phyloP scores from a whole-genome alignment of 2,888 invertebrate species.

The Odontocerum albicorne region DNA sequence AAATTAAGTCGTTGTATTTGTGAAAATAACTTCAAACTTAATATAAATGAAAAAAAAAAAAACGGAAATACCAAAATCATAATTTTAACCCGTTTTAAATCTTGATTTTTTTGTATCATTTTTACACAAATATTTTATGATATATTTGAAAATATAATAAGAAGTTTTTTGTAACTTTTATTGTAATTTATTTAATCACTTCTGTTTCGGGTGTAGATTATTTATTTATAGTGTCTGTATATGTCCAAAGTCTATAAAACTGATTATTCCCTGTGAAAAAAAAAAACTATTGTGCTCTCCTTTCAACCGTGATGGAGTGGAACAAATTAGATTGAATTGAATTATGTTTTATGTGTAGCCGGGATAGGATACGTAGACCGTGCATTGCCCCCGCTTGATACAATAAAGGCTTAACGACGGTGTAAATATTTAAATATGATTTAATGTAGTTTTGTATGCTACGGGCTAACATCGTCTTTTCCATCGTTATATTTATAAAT shows the following conservation, averaged over 20 bases:
- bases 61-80: no score
- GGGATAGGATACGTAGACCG: background rate
- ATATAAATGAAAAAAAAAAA: no score
- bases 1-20: no score
- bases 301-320: conserved; percentile 7
- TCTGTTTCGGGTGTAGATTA: conserved; percentile 5
- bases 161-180: conserved; percentile 11
- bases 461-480: conserved; percentile 1
- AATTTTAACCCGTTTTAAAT: no score
- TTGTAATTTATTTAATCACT: conserved; percentile 14
- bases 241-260: conserved; percentile 9
- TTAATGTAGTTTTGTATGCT: background rate
- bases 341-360: conserved; percentile 3
- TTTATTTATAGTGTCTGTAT: conserved; percentile 1
- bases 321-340: conserved; percentile 19
- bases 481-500: background rate
- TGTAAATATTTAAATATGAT: conserved; percentile 14
- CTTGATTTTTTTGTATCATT: no score
- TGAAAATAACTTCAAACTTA: no score
- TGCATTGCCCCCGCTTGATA: background rate
- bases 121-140: no score
- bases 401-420: conserved; percentile 8
- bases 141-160: no score
- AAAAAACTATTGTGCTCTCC: background rate
- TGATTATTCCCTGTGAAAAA: background rate